Conservation (phyloP, 2,113 vertebrate genomes). For the Alectura lathami region DNA sequence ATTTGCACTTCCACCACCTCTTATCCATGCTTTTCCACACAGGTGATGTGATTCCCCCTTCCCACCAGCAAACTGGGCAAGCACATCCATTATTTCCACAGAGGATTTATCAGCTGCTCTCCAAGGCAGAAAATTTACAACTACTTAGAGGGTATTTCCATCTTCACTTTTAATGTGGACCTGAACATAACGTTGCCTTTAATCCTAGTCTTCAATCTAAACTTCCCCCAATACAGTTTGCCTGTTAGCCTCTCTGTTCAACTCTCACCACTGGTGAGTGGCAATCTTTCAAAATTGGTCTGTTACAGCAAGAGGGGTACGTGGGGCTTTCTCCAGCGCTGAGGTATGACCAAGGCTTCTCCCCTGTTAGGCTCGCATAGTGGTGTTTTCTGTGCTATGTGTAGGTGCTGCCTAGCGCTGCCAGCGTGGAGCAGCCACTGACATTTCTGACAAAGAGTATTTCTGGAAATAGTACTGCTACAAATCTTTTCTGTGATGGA, state of each 20-base stretch:
- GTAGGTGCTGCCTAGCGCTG: too few relatives aligned
- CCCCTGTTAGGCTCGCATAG: background rate
- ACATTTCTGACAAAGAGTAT: too few relatives aligned
- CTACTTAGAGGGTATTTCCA: background rate
- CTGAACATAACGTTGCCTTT: background rate
- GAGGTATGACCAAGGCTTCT: background rate
- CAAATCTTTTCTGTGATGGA: background rate
- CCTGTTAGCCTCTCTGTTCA: background rate
- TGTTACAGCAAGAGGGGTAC: background rate
- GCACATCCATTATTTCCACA: background rate
- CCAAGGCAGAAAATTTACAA: background rate
- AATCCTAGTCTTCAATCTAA: background rate
- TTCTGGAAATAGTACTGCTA: too few relatives aligned
- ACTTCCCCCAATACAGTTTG: background rate
- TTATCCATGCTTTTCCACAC: background rate
- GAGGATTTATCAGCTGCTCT: background rate
- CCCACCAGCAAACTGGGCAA: background rate
- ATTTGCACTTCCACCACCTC: background rate
- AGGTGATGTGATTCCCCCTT: background rate
- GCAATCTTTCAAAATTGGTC: background rate
- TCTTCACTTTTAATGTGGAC: background rate
- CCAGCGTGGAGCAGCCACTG: too few relatives aligned
- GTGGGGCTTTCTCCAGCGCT: background rate
- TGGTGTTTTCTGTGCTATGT: too few relatives aligned
- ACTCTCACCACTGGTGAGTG: background rate